Evolutionary conservation across 2,797 vertebrate species (phyloP), one percentile per base, ranked within the genome.

Genomic region (Centropyge bicolor): DNA sequence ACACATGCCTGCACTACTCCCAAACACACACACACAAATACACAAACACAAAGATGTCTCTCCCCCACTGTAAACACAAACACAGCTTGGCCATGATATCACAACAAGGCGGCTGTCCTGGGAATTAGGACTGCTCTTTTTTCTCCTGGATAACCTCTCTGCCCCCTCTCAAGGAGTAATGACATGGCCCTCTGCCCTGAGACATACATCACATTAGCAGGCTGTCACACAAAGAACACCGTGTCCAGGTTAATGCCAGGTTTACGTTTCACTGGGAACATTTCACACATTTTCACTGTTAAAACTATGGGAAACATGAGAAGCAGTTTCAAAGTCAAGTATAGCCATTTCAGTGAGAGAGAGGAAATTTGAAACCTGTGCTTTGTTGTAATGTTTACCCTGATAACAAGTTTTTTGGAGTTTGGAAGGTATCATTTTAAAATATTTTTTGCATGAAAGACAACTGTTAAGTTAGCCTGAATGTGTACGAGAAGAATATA

Each of bases 181-280:
- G 85, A 90, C 90, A 91, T 9, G 78, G 82, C 75, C 69, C 75
- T 76, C 64, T 90, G 86, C 87, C 88, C 89, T 84, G 76, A 68
- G 80, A 91, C 86, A 90, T 89, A 74, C 86, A 92, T 90, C 92
- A 88, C 86, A 81, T 94, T 93, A 93, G 90, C 81, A 45, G 74
- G 54, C 79, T 76, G 87, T 90, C 91, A 90, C 86, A 91, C 83
- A 84, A 82, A 89, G 88, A 81, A 65, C 77, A 78, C 76, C 62
- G 55, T 86, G 88, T 86, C 89, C 89, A 85, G 77, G 84, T 91
- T 87, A 88, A 90, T 75, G 66, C 63, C 56, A 83, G 86, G 90
- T 92, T 93, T 91, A 77, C n/a, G 27, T 93, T 93, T 86, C 89
- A 88, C 84, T 75, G 68, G 64, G 87, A 89, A 84, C 67, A 79